These are phyloP conservation scores for Brachyhypopomus occidentalis DNA, from an alignment of 2,113 vertebrate species.

Conservation along the genomic window DNA sequence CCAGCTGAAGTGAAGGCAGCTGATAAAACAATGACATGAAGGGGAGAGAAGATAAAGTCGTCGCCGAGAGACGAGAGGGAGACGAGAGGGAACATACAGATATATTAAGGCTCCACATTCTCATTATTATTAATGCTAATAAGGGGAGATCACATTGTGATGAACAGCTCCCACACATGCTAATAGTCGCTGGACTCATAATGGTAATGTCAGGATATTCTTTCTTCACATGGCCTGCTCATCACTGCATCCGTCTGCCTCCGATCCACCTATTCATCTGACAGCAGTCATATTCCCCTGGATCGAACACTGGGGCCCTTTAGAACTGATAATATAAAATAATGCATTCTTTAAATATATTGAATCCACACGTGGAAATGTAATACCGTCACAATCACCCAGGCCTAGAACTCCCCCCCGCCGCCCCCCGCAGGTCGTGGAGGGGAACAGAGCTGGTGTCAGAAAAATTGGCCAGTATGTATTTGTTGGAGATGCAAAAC, in stretches of 20 bases:
- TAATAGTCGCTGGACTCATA: slow-evolving; percentile 56
- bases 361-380: slow-evolving; percentile 68
- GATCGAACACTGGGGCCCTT: slow-evolving; percentile 54
- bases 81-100: slow-evolving; percentile 51
- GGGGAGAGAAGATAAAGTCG: slow-evolving; percentile 43
- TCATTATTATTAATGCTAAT: slow-evolving; percentile 62
- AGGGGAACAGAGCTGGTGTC: slow-evolving; percentile 60
- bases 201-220: slow-evolving; percentile 57
- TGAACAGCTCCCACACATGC: slow-evolving; percentile 47
- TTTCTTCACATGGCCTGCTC: slow-evolving; percentile 8
- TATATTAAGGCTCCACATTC: slow-evolving; percentile 55
- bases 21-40: slow-evolving; percentile 53
- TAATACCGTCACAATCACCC: slow-evolving; percentile 61
- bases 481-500: slow-evolving; percentile 72
- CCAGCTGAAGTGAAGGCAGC: slow-evolving; percentile 55
- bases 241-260: slow-evolving; percentile 43
- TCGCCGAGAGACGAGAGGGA: slow-evolving; percentile 24
- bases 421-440: neutral
- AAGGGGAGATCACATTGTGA: slow-evolving; percentile 55
- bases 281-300: slow-evolving; percentile 54
- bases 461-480: slow-evolving; percentile 67
- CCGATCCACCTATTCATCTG: slow-evolving; percentile 50
- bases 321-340: slow-evolving; percentile 60
- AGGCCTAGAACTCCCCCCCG: neutral
- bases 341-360: slow-evolving; percentile 70